Conservation (phyloP, 2,888 invertebrate species). For the Sclerodermus sp. region DNA sequence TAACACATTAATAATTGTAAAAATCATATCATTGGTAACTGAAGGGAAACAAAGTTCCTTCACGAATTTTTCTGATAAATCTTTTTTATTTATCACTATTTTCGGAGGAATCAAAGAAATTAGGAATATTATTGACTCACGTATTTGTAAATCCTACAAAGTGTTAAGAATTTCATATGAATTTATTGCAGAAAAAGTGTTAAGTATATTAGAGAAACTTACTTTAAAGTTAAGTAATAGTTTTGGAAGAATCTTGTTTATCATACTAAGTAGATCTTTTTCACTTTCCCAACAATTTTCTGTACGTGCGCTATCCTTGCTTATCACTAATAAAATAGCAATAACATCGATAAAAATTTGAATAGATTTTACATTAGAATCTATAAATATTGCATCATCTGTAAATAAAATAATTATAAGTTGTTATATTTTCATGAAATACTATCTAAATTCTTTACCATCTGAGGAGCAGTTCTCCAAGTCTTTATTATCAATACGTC, state of each 20-base stretch:
- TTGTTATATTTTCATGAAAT: no score
- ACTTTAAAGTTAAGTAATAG: conserved; percentile 5
- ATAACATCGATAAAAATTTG: conserved; percentile 21
- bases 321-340: conserved; percentile 21
- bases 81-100: conserved; percentile 7
- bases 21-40: conserved; percentile 16
- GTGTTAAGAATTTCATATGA: not conserved
- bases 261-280: conserved; percentile 4
- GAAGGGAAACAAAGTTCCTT: conserved; percentile 13
- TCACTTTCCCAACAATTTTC: conserved; percentile 1
- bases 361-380: conserved; percentile 4
- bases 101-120: conserved; percentile 25
- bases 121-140: conserved; percentile 26
- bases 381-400: conserved; percentile 1
- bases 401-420: not conserved
- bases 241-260: conserved; percentile 10
- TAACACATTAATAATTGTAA: conserved; percentile 21
- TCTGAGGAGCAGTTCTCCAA: no score
- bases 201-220: not conserved
- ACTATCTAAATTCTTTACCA: no score
- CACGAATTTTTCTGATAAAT: conserved; percentile 10
- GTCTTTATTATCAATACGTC: not conserved
- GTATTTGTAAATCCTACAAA: conserved; percentile 15
- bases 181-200: not conserved
- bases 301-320: conserved; percentile 2